Evolutionary conservation across 2,113 vertebrate genomes (phyloP).

Genomic region (Prunella fulvescens): DNA sequence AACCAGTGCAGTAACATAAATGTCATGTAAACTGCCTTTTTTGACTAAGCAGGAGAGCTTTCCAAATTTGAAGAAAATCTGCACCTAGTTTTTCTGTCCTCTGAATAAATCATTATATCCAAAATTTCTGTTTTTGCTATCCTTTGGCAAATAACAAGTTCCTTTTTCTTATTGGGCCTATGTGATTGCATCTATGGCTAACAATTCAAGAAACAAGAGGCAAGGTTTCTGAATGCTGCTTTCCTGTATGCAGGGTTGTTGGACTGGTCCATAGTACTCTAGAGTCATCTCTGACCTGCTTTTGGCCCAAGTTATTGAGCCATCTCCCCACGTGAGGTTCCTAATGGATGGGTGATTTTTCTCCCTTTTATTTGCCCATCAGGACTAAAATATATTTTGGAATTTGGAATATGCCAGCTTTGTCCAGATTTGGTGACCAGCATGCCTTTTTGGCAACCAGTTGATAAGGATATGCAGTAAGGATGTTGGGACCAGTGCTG

Average conservation of each 20-base stretch:
- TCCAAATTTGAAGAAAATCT: background rate
- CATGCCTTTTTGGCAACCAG: background rate
- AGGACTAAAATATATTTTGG: background rate
- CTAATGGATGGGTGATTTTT: background rate
- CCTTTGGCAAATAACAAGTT: background rate
- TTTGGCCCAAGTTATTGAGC: background rate
- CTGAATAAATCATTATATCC: background rate
- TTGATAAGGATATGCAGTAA: background rate
- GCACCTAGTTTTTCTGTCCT: background rate
- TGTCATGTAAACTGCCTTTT: background rate
- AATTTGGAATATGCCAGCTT: background rate
- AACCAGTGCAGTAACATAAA: background rate
- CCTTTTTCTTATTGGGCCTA: background rate
- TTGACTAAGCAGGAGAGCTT: background rate
- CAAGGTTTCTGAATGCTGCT: background rate
- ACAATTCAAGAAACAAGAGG: background rate
- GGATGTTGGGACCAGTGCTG: background rate
- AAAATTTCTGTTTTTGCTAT: background rate
- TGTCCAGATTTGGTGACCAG: background rate
- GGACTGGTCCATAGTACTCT: accelerated
- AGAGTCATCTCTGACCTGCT: background rate
- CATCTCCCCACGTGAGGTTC: background rate
- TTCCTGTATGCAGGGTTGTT: background rate
- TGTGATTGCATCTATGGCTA: background rate
- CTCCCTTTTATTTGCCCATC: background rate